Evolutionary conservation across 2,888 invertebrate genomes (phyloP).

Genomic region (Trichopria drosophilae): DNA sequence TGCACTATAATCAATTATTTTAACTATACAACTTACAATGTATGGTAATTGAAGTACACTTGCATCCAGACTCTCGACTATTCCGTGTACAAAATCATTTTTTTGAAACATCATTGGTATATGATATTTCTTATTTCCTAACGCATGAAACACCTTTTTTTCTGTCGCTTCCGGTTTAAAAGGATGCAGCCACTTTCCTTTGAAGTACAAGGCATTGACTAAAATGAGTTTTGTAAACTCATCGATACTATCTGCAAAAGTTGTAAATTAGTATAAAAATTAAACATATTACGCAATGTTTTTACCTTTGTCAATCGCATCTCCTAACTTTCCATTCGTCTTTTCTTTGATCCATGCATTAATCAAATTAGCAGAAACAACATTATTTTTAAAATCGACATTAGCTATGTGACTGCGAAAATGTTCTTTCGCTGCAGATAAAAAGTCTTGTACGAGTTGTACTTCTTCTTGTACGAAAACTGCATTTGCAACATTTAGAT

Average conservation of each 20-base stretch:
- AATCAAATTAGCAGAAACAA: slow-evolving; percentile 62
- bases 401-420: slow-evolving; percentile 69
- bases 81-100: slow-evolving; percentile 60
- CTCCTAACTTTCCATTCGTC: slow-evolving; percentile 79
- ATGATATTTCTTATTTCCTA: slow-evolving; percentile 61
- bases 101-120: slow-evolving; percentile 74
- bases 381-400: slow-evolving; percentile 64
- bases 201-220: slow-evolving; percentile 85
- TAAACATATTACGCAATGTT: background rate
- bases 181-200: slow-evolving; percentile 72
- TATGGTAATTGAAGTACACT: slow-evolving; percentile 75
- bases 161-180: slow-evolving; percentile 62
- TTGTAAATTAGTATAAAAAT: slow-evolving; percentile 14
- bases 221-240: slow-evolving; percentile 69
- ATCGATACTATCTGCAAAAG: slow-evolving; percentile 61
- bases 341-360: slow-evolving; percentile 79
- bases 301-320: slow-evolving; percentile 67
- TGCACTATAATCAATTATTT: too few species aligned
- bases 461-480: slow-evolving; percentile 67
- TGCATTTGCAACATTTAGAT: slow-evolving; percentile 71
- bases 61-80: slow-evolving; percentile 62
- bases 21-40: slow-evolving; percentile 50
- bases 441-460: slow-evolving; percentile 62
- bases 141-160: slow-evolving; percentile 66
- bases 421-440: slow-evolving; percentile 64